Percentiles rank a stretch among this genome's conserved stretches.
phyloP scores from a whole-genome alignment of 1,140 invertebrate genomes.

The Drosophila azteca region DNA sequence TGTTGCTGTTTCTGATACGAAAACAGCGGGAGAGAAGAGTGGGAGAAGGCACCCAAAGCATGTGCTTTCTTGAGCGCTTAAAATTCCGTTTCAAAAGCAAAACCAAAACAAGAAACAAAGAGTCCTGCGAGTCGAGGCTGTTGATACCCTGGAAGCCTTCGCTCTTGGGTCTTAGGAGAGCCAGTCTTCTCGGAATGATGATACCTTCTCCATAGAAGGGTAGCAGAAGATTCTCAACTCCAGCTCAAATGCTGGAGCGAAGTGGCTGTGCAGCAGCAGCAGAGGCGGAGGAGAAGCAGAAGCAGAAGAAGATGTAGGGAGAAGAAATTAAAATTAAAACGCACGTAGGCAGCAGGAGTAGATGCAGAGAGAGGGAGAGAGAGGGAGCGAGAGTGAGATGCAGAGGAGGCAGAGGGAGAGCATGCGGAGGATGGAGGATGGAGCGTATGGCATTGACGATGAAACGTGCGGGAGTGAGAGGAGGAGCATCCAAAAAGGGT shows the following conservation, averaged over 20 bases:
- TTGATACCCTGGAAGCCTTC: no score
- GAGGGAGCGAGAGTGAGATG: not conserved
- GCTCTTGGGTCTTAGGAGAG: no score
- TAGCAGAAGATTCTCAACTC: conserved; percentile 15
- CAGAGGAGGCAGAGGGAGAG: conserved; percentile 7
- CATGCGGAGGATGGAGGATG: not conserved
- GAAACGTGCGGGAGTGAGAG: no score
- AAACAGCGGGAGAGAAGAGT: conserved; percentile 3
- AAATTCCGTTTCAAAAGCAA: conserved; percentile 52
- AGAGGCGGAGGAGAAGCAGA: no score
- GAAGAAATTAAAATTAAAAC: conserved; percentile 65
- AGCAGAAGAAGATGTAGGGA: not conserved
- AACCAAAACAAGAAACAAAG: conserved; percentile 6
- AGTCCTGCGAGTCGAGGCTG: no score
- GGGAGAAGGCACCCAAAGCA: conserved; percentile 8
- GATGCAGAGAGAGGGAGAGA: not conserved
- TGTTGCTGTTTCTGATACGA: conserved; percentile 33
- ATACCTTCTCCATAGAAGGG: no score
- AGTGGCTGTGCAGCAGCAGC: conserved; percentile 31
- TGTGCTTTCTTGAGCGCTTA: conserved; percentile 49
- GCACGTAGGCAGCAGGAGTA: conserved; percentile 51
- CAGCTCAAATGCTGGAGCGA: conserved; percentile 15
- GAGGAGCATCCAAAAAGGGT: no score
- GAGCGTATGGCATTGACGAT: not conserved
- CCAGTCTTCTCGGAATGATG: no score